Evolutionary conservation across 2,888 invertebrate species (phyloP).

Genomic region (Heliconius ismenius): DNA sequence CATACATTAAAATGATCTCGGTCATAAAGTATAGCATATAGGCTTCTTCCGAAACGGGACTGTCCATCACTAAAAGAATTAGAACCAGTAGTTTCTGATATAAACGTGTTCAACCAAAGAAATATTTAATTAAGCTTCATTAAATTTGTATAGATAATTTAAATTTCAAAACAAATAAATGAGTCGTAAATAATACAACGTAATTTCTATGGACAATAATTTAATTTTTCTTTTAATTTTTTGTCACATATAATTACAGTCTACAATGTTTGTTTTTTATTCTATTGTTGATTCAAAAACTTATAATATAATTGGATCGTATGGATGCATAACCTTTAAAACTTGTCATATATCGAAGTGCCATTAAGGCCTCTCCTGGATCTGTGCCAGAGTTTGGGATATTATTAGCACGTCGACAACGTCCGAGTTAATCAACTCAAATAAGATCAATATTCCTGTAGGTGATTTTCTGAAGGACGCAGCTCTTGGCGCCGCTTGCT

Average conservation of each 20-base stretch:
- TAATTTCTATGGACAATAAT: not conserved
- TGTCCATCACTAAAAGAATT: not conserved
- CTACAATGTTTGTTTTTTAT: not conserved
- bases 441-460: conserved; percentile 80
- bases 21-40: not conserved
- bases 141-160: not conserved
- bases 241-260: not conserved
- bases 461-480: conserved; percentile 67
- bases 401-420: conserved; percentile 79
- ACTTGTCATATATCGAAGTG: conserved; percentile 78
- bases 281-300: not conserved
- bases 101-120: not conserved
- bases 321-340: conserved; percentile 68
- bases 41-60: not conserved
- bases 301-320: conserved; percentile 50
- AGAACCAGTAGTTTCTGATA: not conserved
- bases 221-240: not conserved
- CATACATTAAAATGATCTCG: not conserved
- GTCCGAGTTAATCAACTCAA: conserved; percentile 81
- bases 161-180: not conserved
- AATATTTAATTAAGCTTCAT: not conserved
- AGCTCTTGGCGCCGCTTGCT: conserved; percentile 41
- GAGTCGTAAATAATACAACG: not conserved
- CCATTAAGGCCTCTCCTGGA: conserved; percentile 79
- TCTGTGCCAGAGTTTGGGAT: conserved; percentile 71